phyloP scores from a whole-genome alignment of 2,113 vertebrate genomes.

The Nothoprocta pentlandii region DNA sequence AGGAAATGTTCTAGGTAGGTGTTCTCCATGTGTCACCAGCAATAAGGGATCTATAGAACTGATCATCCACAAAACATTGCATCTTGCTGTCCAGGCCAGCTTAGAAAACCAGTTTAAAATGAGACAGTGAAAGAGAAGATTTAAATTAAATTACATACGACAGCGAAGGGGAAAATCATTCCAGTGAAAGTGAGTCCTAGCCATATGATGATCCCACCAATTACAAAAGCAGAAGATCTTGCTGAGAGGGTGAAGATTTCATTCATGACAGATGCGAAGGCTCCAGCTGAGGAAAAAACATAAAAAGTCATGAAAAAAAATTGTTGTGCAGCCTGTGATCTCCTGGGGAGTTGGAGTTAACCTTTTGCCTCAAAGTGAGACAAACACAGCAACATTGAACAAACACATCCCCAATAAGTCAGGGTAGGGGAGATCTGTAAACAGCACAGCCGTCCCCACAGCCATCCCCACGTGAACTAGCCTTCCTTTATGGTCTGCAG shows the following conservation, averaged over 20 bases:
- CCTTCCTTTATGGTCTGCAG: neutral
- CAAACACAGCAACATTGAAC: neutral
- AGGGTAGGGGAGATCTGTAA: neutral
- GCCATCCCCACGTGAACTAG: neutral
- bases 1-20: neutral
- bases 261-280: neutral
- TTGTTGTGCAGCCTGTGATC: neutral
- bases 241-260: constrained; percentile 74
- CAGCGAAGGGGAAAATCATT: constrained; percentile 72
- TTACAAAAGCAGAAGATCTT: constrained; percentile 57
- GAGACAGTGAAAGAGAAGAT: neutral
- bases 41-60: neutral
- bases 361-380: neutral
- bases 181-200: constrained; percentile 64
- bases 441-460: neutral
- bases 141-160: constrained; percentile 54
- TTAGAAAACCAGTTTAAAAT: neutral
- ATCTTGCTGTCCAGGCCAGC: neutral
- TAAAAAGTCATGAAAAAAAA: neutral
- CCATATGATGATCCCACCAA: constrained; percentile 65
- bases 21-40: neutral
- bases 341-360: neutral
- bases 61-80: neutral
- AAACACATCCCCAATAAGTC: neutral
- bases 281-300: constrained; percentile 51